Evolutionary conservation across 92 coral and sea anemone species (phyloP).

Genomic region (Galaxea fascicularis): DNA sequence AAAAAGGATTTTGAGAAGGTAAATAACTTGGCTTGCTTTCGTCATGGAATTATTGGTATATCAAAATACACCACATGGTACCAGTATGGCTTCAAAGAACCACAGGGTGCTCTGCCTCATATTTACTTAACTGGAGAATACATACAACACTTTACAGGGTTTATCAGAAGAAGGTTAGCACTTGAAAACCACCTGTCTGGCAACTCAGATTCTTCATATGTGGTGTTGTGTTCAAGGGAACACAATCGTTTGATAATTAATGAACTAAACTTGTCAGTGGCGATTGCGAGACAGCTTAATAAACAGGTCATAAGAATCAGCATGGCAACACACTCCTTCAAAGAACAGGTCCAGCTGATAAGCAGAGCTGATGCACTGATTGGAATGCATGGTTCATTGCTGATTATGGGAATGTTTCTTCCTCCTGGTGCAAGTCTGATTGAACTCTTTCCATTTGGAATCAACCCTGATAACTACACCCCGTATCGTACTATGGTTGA

Average conservation of each 20-base stretch:
- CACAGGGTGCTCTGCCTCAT: conserved; percentile 82
- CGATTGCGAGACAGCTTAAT: conserved; percentile 79
- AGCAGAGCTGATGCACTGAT: conserved; percentile 82
- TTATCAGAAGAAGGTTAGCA: conserved; percentile 68
- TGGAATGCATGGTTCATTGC: conserved; percentile 97
- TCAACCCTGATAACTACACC: conserved; percentile 78
- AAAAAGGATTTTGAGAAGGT: conserved; percentile 48
- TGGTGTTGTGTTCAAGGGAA: conserved; percentile 81
- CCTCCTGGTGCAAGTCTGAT: conserved; percentile 75
- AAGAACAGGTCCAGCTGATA: conserved; percentile 71
- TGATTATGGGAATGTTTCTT: conserved; percentile 88
- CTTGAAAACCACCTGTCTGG: background rate
- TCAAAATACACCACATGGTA: conserved; percentile 96
- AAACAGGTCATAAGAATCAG: conserved; percentile 80
- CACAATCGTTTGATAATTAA: conserved; percentile 86
- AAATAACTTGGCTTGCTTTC: conserved; percentile 83
- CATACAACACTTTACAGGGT: conserved; percentile 75
- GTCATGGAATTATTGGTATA: conserved; percentile 81
- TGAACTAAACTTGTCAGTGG: conserved; percentile 80
- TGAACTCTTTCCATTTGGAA: conserved; percentile 93
- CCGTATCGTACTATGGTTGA: conserved; percentile 90
- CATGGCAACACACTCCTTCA: conserved; percentile 84
- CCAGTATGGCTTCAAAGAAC: conserved; percentile 89
- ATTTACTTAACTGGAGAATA: conserved; percentile 66
- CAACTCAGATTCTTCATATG: conserved; percentile 29